Base-by-base conservation (phyloP, 2,888 invertebrate species). In the Ypsolopha sequella region DNA sequence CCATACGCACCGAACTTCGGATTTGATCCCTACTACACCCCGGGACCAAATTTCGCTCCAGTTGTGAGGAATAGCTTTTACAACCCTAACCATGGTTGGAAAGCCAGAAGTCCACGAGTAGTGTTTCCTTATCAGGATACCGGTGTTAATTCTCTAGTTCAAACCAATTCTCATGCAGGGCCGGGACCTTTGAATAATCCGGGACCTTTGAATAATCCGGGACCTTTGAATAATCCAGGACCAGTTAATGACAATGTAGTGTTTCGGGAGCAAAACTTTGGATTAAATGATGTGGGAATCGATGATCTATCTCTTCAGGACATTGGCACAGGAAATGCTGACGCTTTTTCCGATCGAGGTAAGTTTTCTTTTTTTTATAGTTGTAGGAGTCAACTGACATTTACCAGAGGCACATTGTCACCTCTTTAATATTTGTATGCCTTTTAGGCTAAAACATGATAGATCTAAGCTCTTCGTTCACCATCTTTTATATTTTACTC, bases 291-390 rank as follows among this genome's bases (percentile, higher is more conserved):
- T 54, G 69, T 90, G 48, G 84, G 86, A 0, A 76, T 87, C 34
- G 90, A 90, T 58, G 90, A 90, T 33, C 87, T 88, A 56, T 88
- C 85, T 55, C 69, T 92, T 44, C 92, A 92, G 78, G 92, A 92
- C 63, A 76, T 90, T 52, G 87, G 78, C 7, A 76, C 87, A 9
- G 88, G 86, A 7, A 76, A 77, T 1, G 79, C 76, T 39, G 79
- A 85, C 52, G 88, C 87, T 45, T 88, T 89, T 60, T 86, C 90
- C 57, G 92, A 92, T 63, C 88, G 91, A 87, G 92, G 92, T 92
- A 76, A 86, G 90, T 78, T 9, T 44, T 43, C n/a, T 8, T 33
- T 39, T 49, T 10, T 41, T n/a, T n/a, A n/a, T n/a, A n/a, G n/a
- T n/a, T n/a, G n/a, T n/a, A n/a, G n/a, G n/a, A n/a, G n/a, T n/a